Evolutionary conservation across 2,888 invertebrate species (phyloP).

Genomic region (Amphimallon solstitiale): DNA sequence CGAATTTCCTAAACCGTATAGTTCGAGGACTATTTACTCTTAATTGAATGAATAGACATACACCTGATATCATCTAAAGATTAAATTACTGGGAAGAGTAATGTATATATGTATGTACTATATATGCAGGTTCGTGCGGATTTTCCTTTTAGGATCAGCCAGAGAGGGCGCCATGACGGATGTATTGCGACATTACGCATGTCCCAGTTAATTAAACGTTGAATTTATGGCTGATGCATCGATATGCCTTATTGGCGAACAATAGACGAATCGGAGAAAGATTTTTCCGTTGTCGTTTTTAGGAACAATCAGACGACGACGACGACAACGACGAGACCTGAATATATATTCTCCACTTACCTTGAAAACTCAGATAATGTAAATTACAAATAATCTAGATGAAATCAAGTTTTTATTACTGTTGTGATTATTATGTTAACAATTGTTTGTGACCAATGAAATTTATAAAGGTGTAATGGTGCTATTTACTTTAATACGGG

Average conservation of each 20-base stretch:
- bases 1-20: too few species aligned
- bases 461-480: too few species aligned
- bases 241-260: constrained; percentile 58
- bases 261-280: constrained; percentile 30
- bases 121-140: neutral
- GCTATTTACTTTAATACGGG: too few species aligned
- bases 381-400: constrained; percentile 5
- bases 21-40: too few species aligned
- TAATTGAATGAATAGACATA: too few species aligned
- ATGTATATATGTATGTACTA: too few species aligned
- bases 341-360: constrained; percentile 5
- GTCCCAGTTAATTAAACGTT: constrained; percentile 55
- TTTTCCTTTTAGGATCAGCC: neutral
- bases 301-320: constrained; percentile 12
- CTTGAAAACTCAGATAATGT: neutral
- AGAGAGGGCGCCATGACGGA: constrained; percentile 39
- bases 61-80: too few species aligned
- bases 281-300: neutral
- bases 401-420: too few species aligned
- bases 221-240: constrained; percentile 58
- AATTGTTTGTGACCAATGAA: too few species aligned
- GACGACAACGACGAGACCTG: constrained; percentile 4
- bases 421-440: too few species aligned
- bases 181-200: constrained; percentile 52
- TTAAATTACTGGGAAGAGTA: too few species aligned